phyloP scores from a whole-genome alignment of 2,797 vertebrate species.

The Melanogrammus aeglefinus region DNA sequence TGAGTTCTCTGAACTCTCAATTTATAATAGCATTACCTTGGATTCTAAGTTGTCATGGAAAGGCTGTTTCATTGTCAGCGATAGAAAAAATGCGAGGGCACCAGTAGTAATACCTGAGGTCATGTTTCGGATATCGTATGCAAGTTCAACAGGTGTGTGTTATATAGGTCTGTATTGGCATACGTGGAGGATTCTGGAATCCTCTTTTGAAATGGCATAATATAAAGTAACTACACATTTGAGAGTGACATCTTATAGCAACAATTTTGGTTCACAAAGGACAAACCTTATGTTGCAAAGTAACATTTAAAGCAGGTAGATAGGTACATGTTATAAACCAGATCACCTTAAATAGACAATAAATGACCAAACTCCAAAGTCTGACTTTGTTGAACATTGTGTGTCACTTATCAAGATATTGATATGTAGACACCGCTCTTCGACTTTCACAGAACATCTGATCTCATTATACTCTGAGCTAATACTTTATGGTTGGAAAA shows the following conservation, averaged over 20 bases:
- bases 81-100: too few species aligned
- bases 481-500: neutral
- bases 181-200: neutral
- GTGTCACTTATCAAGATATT: constrained; percentile 13
- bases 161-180: neutral
- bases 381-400: constrained; percentile 11
- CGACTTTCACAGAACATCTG: constrained; percentile 22
- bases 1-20: too few species aligned
- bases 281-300: too few species aligned
- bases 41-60: neutral
- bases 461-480: neutral
- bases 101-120: neutral
- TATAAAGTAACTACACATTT: neutral
- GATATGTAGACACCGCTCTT: constrained; percentile 12
- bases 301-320: too few species aligned
- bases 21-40: neutral
- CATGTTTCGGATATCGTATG: neutral
- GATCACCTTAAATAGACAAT: too few species aligned
- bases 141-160: neutral
- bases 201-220: neutral
- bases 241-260: neutral
- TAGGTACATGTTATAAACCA: too few species aligned
- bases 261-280: neutral
- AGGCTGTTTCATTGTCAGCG: too few species aligned
- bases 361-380: neutral